Base-by-base conservation (phyloP, 2,888 invertebrate genomes). In the Drosophila anomalata region DNA sequence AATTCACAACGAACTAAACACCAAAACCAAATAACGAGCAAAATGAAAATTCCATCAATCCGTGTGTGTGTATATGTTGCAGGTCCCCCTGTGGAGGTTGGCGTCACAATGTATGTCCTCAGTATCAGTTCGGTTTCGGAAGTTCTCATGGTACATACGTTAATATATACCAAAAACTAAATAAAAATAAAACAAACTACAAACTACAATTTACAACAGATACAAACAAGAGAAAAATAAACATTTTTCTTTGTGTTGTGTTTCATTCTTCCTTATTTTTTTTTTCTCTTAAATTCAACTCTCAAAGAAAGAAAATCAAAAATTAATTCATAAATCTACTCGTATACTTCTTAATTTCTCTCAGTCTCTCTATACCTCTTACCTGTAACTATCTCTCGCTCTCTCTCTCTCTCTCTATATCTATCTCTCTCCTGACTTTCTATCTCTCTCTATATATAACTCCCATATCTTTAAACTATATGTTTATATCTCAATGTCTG, bases 61-160 rank as follows among this genome's bases (percentile, higher is more conserved):
- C 70, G 90, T 89, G 89, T 90, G 90, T 91, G 82, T 89, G 84
- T 90, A 90, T 92, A 91, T 92, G 91, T 95, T 97, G 93, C 96
- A 98, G 97, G 97, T 95, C 96, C 96, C 93, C 97, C 98, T 92
- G 98, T 98, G 94, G 97, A 97, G 93, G 98, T 98, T 93, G 97
- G 97, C 93, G 97, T 98, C 94, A 98, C 98, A 94, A 97, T 98
- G 96, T 97, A 97, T 95, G 97, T 98, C 94, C 96, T 98, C 94
- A 97, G 97, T 94, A 98, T 98, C 95, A 97, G 97, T 94, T 97
- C 97, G 93, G 97, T 98, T 93, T 98, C 97, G 93, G 98, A 98
- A 95, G 98, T 98, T 93, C 96, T 97, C 95, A 98, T 98, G 98
- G 98, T 98, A 96, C 93, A 93, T 92, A 92, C 88, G 77, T 62